Conservation (phyloP, 2,888 invertebrate genomes). For the Hofmannophila pseudospretella region DNA sequence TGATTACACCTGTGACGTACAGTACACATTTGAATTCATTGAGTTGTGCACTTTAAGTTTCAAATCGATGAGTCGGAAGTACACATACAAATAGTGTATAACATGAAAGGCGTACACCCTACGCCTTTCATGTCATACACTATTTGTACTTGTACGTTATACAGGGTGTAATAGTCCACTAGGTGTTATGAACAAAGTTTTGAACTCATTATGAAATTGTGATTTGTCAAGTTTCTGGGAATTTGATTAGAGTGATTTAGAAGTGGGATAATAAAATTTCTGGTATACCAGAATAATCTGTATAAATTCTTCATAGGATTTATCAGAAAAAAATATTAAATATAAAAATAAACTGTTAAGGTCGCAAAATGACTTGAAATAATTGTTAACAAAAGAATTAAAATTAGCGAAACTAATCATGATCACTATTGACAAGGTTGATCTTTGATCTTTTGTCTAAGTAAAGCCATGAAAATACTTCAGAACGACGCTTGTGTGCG, state of each 20-base stretch:
- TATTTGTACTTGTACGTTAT: not conserved
- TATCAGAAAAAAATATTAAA: too few species aligned
- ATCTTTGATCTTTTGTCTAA: not conserved
- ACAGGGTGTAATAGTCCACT: not conserved
- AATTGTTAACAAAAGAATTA: not conserved
- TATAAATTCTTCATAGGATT: too few species aligned
- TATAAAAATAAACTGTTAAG: not conserved
- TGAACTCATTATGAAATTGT: too few species aligned
- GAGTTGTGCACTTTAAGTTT: conserved; percentile 31
- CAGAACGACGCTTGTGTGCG: too few species aligned
- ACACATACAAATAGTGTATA: too few species aligned
- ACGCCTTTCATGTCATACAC: not conserved
- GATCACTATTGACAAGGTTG: not conserved
- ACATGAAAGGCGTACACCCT: not conserved
- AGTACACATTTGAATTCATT: conserved; percentile 31
- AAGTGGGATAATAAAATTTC: too few species aligned
- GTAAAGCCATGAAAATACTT: not conserved
- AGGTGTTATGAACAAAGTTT: not conserved
- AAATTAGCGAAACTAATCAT: not conserved
- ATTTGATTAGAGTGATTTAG: too few species aligned
- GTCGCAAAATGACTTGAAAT: not conserved
- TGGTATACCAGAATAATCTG: too few species aligned
- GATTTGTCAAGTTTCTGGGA: too few species aligned
- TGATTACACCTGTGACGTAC: not conserved
- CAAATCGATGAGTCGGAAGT: conserved; percentile 31